Conservation (phyloP, 2,797 vertebrate species). For the Streptopelia turtur region DNA sequence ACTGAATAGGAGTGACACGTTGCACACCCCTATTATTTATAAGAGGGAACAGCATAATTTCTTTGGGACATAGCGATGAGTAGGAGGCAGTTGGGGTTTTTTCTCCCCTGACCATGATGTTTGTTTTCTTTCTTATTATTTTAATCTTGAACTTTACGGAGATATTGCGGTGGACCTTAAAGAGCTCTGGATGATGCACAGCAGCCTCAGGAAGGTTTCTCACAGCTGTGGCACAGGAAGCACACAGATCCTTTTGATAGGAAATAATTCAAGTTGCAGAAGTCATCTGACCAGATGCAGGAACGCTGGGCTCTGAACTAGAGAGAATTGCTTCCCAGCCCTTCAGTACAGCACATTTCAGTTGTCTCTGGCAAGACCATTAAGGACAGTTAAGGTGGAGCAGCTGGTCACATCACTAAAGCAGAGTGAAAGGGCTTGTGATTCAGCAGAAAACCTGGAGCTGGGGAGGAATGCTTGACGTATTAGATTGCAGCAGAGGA, state of each 20-base stretch:
- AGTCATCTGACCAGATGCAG: neutral
- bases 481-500: neutral
- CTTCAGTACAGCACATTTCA: neutral
- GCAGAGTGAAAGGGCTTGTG: neutral
- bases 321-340: neutral
- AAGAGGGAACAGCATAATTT: slow-evolving; percentile 79
- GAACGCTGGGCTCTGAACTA: neutral
- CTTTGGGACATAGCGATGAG: slow-evolving; percentile 12
- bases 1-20: slow-evolving; percentile 80
- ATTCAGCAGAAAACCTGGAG: neutral
- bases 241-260: neutral
- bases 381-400: neutral
- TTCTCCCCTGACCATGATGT: neutral
- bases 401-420: neutral
- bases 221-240: neutral
- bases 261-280: slow-evolving; percentile 26
- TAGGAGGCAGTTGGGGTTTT: neutral
- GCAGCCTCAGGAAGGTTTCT: neutral
- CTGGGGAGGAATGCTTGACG: neutral
- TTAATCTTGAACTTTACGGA: slow-evolving; percentile 38
- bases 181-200: neutral
- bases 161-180: neutral
- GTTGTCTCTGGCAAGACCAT: neutral
- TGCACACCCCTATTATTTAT: slow-evolving; percentile 84
- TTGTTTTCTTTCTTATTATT: slow-evolving; percentile 18